Evolutionary conservation across 2,888 invertebrate species (phyloP), one percentile per base, ranked within the genome.

Genomic region (Parapristionchus giblindavisi): DNA sequence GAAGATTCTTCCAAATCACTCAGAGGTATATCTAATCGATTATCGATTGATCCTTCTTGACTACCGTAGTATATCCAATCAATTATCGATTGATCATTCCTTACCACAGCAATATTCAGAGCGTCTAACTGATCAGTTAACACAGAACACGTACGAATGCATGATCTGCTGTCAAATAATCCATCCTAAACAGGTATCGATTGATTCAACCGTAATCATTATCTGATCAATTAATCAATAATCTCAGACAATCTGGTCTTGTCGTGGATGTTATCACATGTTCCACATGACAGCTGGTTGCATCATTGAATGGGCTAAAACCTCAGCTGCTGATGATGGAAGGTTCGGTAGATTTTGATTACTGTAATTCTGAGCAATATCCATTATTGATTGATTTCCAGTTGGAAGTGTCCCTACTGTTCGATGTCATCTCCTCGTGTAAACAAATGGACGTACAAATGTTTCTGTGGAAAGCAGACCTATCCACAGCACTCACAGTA

Each of bases 371-470:
- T 43, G 17, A 17, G 17, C 8, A 17, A 43, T 43, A 43, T 14
- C 8, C 11, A 43, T 43, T 17, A 43, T 43, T 43, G 8, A 17
- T 43, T 43, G n/a, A 11, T 3, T 3, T 76, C 24, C 66, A 81
- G 80, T 76, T 98, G 98, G 98, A 92, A 96, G 29, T 98, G 98
- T 88, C 97, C 97, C 0, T 95, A 95, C 0, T 98, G 98, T 88
- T 96, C 96, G 89, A 93, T 94, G 88, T 92, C 75, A 0, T 75
- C 93, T 2, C 92, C 92, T 76, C 89, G 91, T 24, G 91, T 91
- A 34, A 91, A 94, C 73, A 96, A 96, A 0, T 91, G 91, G 0
- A 92, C 93, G 73, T 97, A 96, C 89, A 91, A 91, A 24, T 98
- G 98, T 88, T 96, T 95, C 90, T 98, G 98, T 89, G 94, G 94